Evolutionary conservation across 2,113 vertebrate genomes (phyloP).

Genomic region (Actenoides hombroni): DNA sequence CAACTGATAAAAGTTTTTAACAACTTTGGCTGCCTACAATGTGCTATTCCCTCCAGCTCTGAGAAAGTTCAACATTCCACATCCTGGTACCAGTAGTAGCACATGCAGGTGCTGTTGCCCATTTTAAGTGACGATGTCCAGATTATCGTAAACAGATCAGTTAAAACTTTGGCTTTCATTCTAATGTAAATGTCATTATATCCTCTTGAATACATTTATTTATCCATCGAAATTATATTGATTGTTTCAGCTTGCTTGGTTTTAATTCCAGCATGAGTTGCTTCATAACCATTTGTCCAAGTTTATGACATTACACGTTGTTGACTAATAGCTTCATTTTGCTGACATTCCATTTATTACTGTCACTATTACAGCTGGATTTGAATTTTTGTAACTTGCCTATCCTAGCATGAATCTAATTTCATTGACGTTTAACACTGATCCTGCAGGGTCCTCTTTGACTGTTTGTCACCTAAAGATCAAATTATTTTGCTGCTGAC

Average conservation of each 20-base stretch:
- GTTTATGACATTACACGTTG: constrained; percentile 23
- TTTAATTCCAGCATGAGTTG: constrained; percentile 26
- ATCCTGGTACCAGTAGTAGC: background rate
- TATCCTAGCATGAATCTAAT: constrained; percentile 30
- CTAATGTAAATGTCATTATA: background rate
- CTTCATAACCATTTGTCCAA: background rate
- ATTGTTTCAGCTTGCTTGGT: constrained; percentile 5
- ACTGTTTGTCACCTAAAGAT: constrained; percentile 43
- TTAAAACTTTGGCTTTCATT: background rate
- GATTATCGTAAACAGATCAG: background rate
- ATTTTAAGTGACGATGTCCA: background rate
- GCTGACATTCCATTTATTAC: constrained; percentile 55
- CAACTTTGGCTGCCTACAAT: background rate
- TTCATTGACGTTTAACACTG: constrained; percentile 39
- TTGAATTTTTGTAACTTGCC: constrained; percentile 43
- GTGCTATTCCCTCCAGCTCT: background rate
- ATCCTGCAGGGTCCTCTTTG: constrained; percentile 27
- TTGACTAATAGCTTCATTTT: constrained; percentile 50
- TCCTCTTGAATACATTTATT: background rate
- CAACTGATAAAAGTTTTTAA: background rate
- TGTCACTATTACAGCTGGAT: constrained; percentile 21
- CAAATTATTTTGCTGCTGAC: constrained; percentile 34
- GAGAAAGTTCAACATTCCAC: background rate
- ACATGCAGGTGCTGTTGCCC: background rate
- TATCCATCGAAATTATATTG: background rate